Conservation (phyloP, 2,113 vertebrate genomes). For the Plecturocebus donacophilus region DNA sequence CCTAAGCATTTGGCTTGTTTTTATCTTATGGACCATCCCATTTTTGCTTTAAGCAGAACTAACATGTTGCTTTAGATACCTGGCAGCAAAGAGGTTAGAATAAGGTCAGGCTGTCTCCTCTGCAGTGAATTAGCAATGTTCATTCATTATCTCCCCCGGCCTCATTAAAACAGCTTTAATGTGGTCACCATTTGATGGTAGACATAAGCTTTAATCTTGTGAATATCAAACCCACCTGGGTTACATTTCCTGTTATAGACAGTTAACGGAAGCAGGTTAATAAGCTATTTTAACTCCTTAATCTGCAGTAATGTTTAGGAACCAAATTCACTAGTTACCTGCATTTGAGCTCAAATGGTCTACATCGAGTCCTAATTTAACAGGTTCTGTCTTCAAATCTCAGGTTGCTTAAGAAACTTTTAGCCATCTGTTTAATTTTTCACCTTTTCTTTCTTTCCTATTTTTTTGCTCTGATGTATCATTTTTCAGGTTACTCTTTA, state of each 20-base stretch:
- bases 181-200: conserved; percentile 84
- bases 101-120: conserved; percentile 82
- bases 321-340: conserved; percentile 76
- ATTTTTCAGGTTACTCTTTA: conserved; percentile 84
- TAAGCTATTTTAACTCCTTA: conserved; percentile 82
- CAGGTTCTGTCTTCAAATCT: conserved; percentile 78
- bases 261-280: conserved; percentile 85
- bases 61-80: conserved; percentile 84
- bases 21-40: conserved; percentile 51
- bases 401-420: conserved; percentile 79
- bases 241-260: conserved; percentile 85
- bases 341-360: conserved; percentile 73
- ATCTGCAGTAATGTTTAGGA: conserved; percentile 77
- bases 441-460: background rate
- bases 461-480: conserved; percentile 76
- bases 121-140: conserved; percentile 83
- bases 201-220: conserved; percentile 87
- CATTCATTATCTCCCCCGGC: conserved; percentile 86
- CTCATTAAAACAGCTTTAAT: conserved; percentile 89
- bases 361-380: conserved; percentile 75
- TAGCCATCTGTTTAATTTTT: conserved; percentile 85
- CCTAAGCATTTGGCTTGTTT: conserved; percentile 56
- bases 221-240: conserved; percentile 87
- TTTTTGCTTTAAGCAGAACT: conserved; percentile 76
- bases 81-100: conserved; percentile 82